Evolutionary conservation across 2,888 invertebrate species (phyloP).

Genomic region (Andrena chrysosceles): DNA sequence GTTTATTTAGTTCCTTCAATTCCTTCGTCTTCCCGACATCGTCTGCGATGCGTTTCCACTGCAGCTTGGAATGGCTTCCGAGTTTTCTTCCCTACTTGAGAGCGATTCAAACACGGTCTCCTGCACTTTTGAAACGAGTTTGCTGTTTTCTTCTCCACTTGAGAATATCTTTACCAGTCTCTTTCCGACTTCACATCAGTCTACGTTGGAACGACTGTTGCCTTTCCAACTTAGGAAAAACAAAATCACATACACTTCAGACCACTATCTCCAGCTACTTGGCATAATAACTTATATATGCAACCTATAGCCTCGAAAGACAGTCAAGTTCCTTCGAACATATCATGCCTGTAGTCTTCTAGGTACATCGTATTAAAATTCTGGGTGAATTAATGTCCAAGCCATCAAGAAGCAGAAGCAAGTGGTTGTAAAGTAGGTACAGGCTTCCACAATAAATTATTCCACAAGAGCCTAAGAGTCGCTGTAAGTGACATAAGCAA

Average conservation of each 20-base stretch:
- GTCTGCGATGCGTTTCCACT: not conserved
- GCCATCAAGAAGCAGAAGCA: too few species aligned
- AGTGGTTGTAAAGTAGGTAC: too few species aligned
- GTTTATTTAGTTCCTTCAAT: constrained; percentile 3
- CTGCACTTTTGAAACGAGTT: constrained; percentile 7
- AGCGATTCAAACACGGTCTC: not conserved
- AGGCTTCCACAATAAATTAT: too few species aligned
- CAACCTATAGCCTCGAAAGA: too few species aligned
- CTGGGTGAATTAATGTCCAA: not conserved
- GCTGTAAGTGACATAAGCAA: not conserved
- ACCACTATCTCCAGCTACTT: too few species aligned
- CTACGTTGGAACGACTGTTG: constrained; percentile 23
- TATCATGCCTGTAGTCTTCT: not conserved
- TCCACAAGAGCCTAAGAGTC: not conserved
- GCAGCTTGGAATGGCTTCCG: not conserved
- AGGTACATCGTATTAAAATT: not conserved
- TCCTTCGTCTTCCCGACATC: not conserved
- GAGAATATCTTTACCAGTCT: constrained; percentile 17
- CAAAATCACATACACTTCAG: not conserved
- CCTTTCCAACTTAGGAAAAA: constrained; percentile 15
- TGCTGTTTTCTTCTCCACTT: constrained; percentile 28
- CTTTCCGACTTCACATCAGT: constrained; percentile 3
- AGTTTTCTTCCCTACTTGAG: constrained; percentile 9
- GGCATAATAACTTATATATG: too few species aligned
- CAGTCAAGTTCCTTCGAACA: too few species aligned